Conservation (phyloP, 1,140 invertebrate species). For the Lordiphosa collinella region DNA sequence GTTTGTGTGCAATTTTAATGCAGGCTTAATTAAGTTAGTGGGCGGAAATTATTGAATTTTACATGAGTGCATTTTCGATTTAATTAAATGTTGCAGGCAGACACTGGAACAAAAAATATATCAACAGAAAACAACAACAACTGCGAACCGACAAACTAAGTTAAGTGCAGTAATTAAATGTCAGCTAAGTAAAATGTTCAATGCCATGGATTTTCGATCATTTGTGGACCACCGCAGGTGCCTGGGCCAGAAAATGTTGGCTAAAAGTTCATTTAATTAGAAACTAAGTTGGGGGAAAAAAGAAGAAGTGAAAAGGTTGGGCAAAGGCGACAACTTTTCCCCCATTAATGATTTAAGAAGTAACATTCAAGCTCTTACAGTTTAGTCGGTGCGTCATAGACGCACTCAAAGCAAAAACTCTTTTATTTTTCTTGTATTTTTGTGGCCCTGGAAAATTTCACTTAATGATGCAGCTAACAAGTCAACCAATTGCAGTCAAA, state of each 20-base stretch:
- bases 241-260: constrained; percentile 7
- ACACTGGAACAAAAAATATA: constrained; percentile 3
- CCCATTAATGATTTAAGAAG: too few relatives aligned
- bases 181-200: constrained; percentile 12
- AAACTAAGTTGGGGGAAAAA: neutral
- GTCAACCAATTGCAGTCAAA: constrained; percentile 41
- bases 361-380: too few relatives aligned
- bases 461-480: constrained; percentile 19
- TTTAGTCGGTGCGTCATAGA: too few relatives aligned
- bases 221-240: constrained; percentile 24
- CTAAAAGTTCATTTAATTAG: constrained; percentile 1
- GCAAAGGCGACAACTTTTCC: too few relatives aligned
- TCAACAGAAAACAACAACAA: neutral
- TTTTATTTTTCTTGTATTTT: too few relatives aligned
- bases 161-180: constrained; percentile 8
- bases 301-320: too few relatives aligned
- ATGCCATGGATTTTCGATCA: constrained; percentile 28
- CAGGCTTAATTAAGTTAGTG: constrained; percentile 62
- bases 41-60: constrained; percentile 70
- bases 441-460: too few relatives aligned
- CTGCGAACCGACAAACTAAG: neutral
- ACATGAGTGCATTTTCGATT: constrained; percentile 70
- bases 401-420: too few relatives aligned
- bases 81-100: constrained; percentile 36
- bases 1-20: constrained; percentile 45